phyloP scores from a whole-genome alignment of 2,888 invertebrate genomes.

The Thereva nobilitata region DNA sequence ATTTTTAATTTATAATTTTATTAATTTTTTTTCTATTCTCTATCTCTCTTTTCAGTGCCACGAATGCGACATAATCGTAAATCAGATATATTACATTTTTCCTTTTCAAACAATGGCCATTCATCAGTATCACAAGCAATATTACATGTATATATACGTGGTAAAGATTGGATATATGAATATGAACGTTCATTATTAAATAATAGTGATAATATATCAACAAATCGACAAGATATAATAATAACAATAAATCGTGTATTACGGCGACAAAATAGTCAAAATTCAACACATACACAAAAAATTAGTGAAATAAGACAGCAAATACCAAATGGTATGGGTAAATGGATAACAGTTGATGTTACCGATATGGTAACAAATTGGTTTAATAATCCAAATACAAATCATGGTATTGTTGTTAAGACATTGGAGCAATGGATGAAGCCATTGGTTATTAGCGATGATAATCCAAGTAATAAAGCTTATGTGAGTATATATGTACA shows the following conservation, averaged over 20 bases:
- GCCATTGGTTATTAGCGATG: slow-evolving; percentile 70
- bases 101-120: slow-evolving; percentile 49
- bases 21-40: slow-evolving; percentile 4
- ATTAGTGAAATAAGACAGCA: slow-evolving; percentile 50
- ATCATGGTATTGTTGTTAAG: slow-evolving; percentile 77
- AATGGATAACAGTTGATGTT: slow-evolving; percentile 76
- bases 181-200: slow-evolving; percentile 44
- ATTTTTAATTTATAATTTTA: slow-evolving; percentile 1
- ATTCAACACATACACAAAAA: slow-evolving; percentile 50
- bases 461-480: slow-evolving; percentile 61
- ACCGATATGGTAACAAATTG: slow-evolving; percentile 76
- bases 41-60: slow-evolving; percentile 45
- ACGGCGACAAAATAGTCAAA: slow-evolving; percentile 45
- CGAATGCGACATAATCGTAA: slow-evolving; percentile 52
- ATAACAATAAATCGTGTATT: slow-evolving; percentile 51
- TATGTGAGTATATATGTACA: slow-evolving; percentile 48
- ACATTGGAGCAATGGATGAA: slow-evolving; percentile 67
- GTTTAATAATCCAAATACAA: slow-evolving; percentile 74
- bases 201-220: slow-evolving; percentile 15
- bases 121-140: slow-evolving; percentile 52
- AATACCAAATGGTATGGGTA: slow-evolving; percentile 53
- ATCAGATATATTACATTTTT: slow-evolving; percentile 52
- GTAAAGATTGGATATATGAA: slow-evolving; percentile 52
- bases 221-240: slow-evolving; percentile 48
- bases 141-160: slow-evolving; percentile 54